Percentiles rank a stretch among this genome's conserved stretches.
phyloP scores from a whole-genome alignment of 2,113 vertebrate species.

The Proterorhinus semilunaris region DNA sequence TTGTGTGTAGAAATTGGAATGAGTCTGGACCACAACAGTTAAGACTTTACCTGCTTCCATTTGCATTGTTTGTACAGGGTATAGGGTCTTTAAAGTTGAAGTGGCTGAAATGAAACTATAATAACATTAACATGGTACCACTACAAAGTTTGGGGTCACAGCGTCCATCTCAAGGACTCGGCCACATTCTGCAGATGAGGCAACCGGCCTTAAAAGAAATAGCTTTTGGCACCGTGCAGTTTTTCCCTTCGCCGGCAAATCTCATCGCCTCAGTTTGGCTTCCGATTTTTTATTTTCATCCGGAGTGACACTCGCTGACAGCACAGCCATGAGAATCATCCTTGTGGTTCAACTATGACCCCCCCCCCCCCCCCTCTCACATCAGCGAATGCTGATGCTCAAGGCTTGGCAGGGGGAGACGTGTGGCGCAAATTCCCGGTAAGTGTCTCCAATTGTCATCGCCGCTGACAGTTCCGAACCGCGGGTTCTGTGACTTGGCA shows the following conservation, averaged over 20 bases:
- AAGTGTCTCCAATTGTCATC: conserved; percentile 27
- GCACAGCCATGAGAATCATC: conserved; percentile 42
- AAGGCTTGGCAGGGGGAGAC: not conserved
- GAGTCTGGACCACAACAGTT: too few relatives aligned
- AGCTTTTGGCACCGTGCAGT: conserved; percentile 33
- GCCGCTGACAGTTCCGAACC: conserved; percentile 33
- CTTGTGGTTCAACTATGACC: conserved; percentile 36
- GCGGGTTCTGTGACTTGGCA: conserved; percentile 38
- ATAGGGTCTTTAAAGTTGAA: too few relatives aligned
- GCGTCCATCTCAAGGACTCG: not conserved
- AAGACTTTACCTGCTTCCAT: too few relatives aligned
- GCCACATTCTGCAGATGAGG: conserved; percentile 6
- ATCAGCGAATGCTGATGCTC: not conserved
- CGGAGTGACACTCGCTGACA: conserved; percentile 51
- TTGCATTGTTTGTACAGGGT: too few relatives aligned
- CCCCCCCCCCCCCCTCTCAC: not conserved
- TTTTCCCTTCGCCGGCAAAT: conserved; percentile 14
- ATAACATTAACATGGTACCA: too few relatives aligned
- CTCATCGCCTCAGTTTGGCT: conserved; percentile 31
- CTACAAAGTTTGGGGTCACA: not conserved
- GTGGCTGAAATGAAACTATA: too few relatives aligned
- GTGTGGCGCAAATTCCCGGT: not conserved
- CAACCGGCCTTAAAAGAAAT: conserved; percentile 40
- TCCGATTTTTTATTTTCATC: conserved; percentile 48
- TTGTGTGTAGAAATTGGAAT: too few relatives aligned